Evolutionary conservation across 1,140 invertebrate genomes (phyloP).

Genomic region (Diprion similis): DNA sequence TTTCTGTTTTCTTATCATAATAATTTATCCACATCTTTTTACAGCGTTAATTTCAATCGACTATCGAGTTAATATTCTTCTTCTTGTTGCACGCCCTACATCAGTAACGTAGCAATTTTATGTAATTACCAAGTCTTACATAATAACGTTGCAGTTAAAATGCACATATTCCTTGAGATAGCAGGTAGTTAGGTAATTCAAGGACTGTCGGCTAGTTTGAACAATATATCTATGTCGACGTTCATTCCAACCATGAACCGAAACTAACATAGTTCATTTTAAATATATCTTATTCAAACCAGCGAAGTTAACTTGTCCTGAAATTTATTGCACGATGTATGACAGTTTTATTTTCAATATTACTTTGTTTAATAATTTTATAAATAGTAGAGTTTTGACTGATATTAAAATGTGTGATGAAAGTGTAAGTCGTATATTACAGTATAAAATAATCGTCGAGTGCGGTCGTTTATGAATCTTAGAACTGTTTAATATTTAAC

Average conservation of each 20-base stretch:
- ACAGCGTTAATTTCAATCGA: not conserved
- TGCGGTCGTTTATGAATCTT: too few relatives aligned
- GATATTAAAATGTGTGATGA: too few relatives aligned
- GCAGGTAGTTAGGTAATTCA: constrained; percentile 13
- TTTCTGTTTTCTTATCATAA: not conserved
- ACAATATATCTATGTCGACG: not conserved
- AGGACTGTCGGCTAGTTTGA: not conserved
- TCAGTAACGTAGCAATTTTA: constrained; percentile 1
- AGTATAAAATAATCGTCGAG: too few relatives aligned
- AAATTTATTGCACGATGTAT: too few relatives aligned
- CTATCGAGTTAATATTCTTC: not conserved
- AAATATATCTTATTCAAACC: too few relatives aligned
- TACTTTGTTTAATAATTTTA: too few relatives aligned
- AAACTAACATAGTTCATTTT: constrained; percentile 3
- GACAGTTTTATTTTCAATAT: too few relatives aligned
- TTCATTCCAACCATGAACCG: constrained; percentile 2
- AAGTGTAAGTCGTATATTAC: too few relatives aligned
- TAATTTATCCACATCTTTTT: not conserved
- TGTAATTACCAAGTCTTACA: constrained; percentile 3
- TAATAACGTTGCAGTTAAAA: not conserved
- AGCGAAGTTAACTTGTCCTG: too few relatives aligned
- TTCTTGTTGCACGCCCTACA: not conserved
- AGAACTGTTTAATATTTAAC: too few relatives aligned
- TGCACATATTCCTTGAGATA: not conserved
- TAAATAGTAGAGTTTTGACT: too few relatives aligned